phyloP scores from a whole-genome alignment of 2,888 invertebrate species.

The Peribatodes rhomboidaria region DNA sequence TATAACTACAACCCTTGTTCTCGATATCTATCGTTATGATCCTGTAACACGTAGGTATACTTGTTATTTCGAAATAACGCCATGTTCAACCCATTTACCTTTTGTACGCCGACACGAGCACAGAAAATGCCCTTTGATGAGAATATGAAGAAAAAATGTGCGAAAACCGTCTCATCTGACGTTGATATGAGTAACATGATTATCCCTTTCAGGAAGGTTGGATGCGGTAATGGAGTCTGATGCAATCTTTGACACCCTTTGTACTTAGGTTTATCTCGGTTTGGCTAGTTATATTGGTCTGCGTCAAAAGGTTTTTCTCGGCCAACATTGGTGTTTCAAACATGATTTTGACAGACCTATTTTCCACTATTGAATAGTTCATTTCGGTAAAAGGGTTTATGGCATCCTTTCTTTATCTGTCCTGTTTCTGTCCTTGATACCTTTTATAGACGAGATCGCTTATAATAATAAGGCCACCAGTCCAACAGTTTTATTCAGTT shows the following conservation, averaged over 20 bases:
- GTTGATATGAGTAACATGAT: constrained; percentile 35
- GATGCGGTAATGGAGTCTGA: constrained; percentile 4
- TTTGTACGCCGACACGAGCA: not conserved
- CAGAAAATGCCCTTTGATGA: constrained; percentile 3
- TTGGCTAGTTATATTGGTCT: not conserved
- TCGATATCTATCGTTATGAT: not conserved
- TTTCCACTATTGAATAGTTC: no score
- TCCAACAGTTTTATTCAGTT: no score
- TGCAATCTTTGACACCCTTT: constrained; percentile 10
- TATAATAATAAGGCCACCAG: no score
- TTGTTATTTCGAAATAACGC: not conserved
- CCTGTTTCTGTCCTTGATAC: no score
- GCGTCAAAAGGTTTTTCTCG: not conserved
- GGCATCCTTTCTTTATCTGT: no score
- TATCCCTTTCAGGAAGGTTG: constrained; percentile 33
- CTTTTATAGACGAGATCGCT: no score
- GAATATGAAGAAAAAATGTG: not conserved
- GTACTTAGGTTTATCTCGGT: not conserved
- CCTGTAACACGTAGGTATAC: not conserved
- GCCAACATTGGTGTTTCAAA: not conserved
- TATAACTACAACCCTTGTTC: no score
- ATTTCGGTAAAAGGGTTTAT: no score
- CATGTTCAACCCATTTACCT: not conserved
- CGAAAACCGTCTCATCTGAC: constrained; percentile 3
- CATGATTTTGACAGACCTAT: not conserved